Evolutionary conservation across 1,140 invertebrate genomes (phyloP).

Genomic region (Cydia strobilella): DNA sequence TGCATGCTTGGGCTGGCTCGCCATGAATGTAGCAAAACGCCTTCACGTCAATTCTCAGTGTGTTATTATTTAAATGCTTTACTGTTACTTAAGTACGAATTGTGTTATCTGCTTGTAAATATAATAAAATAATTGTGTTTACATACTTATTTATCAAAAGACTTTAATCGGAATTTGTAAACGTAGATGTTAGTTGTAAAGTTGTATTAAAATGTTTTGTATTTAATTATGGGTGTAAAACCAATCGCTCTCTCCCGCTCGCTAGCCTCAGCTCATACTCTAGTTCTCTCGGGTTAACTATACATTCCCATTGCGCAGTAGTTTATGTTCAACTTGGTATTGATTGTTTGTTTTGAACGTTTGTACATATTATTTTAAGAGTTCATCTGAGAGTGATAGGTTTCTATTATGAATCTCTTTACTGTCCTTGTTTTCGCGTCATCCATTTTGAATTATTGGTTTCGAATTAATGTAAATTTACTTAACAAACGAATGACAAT

Average conservation of each 20-base stretch:
- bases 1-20: conserved; percentile 66
- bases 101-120: conserved; percentile 79
- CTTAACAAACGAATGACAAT: conserved; percentile 32
- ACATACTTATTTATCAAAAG: conserved; percentile 78
- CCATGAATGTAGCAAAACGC: conserved; percentile 73
- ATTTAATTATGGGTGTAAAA: conserved; percentile 78
- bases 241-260: conserved; percentile 75
- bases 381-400: conserved; percentile 75
- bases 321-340: conserved; percentile 54
- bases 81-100: conserved; percentile 71
- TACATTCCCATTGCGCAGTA: conserved; percentile 55
- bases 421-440: conserved; percentile 54
- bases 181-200: conserved; percentile 78
- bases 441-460: conserved; percentile 44
- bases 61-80: conserved; percentile 79
- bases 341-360: conserved; percentile 73
- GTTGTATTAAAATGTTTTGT: conserved; percentile 78
- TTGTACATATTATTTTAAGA: conserved; percentile 79
- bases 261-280: conserved; percentile 62
- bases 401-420: conserved; percentile 72
- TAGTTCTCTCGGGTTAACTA: conserved; percentile 63
- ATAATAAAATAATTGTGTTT: conserved; percentile 72
- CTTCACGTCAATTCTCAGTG: conserved; percentile 79
- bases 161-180: conserved; percentile 75
- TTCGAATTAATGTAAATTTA: conserved; percentile 33